phyloP scores from a whole-genome alignment of 1,140 invertebrate species.

The Diuraphis noxia region DNA sequence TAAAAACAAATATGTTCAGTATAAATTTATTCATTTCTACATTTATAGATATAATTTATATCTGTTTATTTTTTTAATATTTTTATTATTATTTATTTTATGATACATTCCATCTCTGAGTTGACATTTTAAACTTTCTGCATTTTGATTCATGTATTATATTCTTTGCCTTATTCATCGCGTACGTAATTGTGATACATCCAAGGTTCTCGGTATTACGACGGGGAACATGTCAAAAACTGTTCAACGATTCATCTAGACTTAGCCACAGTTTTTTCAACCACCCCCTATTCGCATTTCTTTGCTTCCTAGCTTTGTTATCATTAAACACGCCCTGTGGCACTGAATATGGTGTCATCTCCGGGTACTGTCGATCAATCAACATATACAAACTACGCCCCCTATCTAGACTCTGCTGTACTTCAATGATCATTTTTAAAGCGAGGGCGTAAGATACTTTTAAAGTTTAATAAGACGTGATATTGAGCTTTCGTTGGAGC shows the following conservation, averaged over 20 bases:
- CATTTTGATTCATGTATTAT: background rate
- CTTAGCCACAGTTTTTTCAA: background rate
- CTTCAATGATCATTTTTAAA: background rate
- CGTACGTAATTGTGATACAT: background rate
- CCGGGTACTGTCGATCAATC: constrained; percentile 44
- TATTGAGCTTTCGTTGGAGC: background rate
- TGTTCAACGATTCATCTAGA: constrained; percentile 29
- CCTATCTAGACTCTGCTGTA: background rate
- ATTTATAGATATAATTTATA: background rate
- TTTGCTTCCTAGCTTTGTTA: constrained; percentile 17
- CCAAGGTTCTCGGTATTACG: background rate
- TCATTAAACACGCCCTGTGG: constrained; percentile 6
- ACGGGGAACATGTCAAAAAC: constrained; percentile 31
- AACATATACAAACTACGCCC: constrained; percentile 27
- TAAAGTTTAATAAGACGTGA: constrained; percentile 47
- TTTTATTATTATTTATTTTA: background rate
- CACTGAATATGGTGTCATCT: constrained; percentile 44
- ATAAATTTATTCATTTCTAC: background rate
- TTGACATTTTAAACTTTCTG: background rate
- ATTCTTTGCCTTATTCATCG: background rate
- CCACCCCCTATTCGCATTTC: background rate
- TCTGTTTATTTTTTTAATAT: background rate
- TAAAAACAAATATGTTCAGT: background rate
- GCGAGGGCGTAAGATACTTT: background rate
- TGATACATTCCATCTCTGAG: background rate